Evolutionary conservation across 2,113 vertebrate species (phyloP).

Genomic region (Chrysemys picta): DNA sequence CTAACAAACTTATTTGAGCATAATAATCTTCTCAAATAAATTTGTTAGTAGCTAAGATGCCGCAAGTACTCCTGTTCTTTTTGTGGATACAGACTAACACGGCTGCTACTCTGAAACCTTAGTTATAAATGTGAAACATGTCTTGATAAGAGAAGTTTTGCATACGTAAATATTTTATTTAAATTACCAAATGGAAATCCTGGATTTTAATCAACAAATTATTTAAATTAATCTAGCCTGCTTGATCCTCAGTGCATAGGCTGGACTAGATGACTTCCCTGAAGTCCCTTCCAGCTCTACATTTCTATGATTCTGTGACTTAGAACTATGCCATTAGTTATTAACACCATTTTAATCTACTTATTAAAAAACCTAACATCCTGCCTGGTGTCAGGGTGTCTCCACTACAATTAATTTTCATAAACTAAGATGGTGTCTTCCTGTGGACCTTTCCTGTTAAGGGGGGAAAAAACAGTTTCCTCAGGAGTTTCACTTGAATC

Average conservation of each 20-base stretch:
- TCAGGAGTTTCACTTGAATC: background rate
- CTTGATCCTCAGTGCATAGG: background rate
- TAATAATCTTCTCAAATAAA: too few species aligned
- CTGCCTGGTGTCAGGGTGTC: background rate
- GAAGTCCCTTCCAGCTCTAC: background rate
- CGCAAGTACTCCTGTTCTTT: too few species aligned
- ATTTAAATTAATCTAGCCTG: too few species aligned
- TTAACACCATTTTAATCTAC: background rate
- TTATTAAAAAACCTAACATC: slow-evolving; percentile 10
- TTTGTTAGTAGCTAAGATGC: too few species aligned
- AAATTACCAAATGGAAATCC: too few species aligned
- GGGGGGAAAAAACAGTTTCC: background rate
- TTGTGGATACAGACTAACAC: too few species aligned
- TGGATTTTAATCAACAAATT: too few species aligned
- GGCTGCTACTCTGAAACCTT: background rate
- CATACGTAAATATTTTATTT: too few species aligned
- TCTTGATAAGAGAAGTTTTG: background rate
- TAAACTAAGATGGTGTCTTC: background rate
- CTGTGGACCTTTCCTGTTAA: background rate
- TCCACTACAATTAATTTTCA: background rate
- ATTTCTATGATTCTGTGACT: background rate
- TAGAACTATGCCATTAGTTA: background rate
- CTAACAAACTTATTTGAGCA: too few species aligned
- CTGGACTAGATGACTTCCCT: background rate
- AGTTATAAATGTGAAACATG: background rate